Conservation (phyloP, 1,140 invertebrate genomes). For the Pantala flavescens region DNA sequence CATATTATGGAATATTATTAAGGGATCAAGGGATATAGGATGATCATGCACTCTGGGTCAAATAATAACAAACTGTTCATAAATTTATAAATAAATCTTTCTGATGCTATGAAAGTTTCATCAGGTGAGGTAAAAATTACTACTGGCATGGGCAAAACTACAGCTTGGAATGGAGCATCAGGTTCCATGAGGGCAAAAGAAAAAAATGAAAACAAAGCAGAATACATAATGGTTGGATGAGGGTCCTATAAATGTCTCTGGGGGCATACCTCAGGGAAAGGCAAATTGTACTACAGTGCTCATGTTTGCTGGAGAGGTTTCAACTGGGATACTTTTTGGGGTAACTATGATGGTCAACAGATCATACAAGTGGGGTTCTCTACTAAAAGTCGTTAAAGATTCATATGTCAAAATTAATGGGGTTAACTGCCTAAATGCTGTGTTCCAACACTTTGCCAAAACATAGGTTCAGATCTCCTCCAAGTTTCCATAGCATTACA, state of each 20-base stretch:
- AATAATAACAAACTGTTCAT: too few species aligned
- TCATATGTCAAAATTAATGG: background rate
- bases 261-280: background rate
- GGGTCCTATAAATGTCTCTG: background rate
- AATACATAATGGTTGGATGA: background rate
- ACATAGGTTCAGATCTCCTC: background rate
- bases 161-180: background rate
- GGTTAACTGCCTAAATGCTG: background rate
- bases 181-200: background rate
- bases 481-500: background rate
- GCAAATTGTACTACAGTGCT: background rate
- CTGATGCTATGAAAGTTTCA: background rate
- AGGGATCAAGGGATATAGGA: background rate
- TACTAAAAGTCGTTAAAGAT: background rate
- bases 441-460: slow-evolving; percentile 4
- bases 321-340: background rate
- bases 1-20: background rate
- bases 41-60: background rate
- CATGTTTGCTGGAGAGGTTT: background rate
- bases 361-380: background rate
- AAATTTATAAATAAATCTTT: background rate
- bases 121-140: background rate
- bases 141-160: background rate
- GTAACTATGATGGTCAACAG: slow-evolving; percentile 1
- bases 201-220: background rate